Conservation (phyloP, 2,113 vertebrate genomes). For the Antechinus flavipes region DNA sequence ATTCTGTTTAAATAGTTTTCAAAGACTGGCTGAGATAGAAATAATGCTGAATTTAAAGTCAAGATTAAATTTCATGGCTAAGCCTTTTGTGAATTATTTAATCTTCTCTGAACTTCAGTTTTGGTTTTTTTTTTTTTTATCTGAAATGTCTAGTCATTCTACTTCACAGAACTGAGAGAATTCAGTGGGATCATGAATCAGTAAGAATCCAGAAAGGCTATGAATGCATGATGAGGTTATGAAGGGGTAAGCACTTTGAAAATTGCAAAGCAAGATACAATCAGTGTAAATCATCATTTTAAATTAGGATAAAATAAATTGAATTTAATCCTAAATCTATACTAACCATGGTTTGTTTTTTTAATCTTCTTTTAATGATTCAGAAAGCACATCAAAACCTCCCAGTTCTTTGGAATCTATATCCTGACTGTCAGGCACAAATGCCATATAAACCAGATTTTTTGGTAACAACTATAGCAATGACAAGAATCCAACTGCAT, state of each 20-base stretch:
- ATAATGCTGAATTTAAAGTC: not conserved
- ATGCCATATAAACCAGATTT: conserved; percentile 24
- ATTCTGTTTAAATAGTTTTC: not conserved
- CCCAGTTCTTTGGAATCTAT: not conserved
- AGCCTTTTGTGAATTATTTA: not conserved
- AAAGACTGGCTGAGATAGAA: not conserved
- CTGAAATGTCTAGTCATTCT: not conserved
- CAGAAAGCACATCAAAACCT: not conserved
- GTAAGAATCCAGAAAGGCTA: not conserved
- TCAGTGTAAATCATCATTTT: not conserved
- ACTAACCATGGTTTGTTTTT: not conserved
- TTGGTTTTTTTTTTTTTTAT: not conserved
- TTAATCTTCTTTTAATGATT: not conserved
- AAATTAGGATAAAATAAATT: conserved; percentile 49
- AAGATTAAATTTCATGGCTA: not conserved
- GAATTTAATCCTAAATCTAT: not conserved
- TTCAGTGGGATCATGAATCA: not conserved
- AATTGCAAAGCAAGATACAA: not conserved
- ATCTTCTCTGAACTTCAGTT: not conserved
- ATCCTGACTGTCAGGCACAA: conserved; percentile 30
- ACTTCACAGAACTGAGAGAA: not conserved
- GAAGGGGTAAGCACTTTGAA: not conserved
- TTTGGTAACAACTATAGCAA: not conserved
- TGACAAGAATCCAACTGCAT: conserved; percentile 36
- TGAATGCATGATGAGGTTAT: not conserved